Evolutionary conservation across 2,888 invertebrate genomes (phyloP), one percentile per base, ranked within the genome.

Genomic region (Agrochola circellaris): DNA sequence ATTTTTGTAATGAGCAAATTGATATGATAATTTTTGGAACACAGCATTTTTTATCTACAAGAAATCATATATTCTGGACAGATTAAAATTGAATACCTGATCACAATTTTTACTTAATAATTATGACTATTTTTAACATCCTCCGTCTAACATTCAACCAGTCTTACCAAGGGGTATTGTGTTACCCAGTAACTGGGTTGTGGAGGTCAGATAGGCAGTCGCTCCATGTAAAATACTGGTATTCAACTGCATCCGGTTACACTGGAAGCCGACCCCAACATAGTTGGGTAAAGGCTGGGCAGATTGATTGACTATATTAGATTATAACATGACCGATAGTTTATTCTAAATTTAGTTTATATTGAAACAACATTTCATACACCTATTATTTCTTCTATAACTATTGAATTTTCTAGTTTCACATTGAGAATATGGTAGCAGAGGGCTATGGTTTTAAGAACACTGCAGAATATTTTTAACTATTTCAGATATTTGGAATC

Each of bases 1-100:
- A 71, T 82, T 75, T 72, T 77, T 72, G 73, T 71, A 75, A 74
- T 84, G 76, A 81, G 69, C 74, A 83, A 71, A 42, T 82, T 66
- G 51, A 76, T 81, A 73, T 73, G 66, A 73, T 51, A 51, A 42
- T 73, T 78, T 71, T 78, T 77, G 54, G 80, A 74, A 71, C 51
- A 54, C 42, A 69, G 58, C 51, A 15, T 77, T 66, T 54, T 30
- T 20, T 64, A 38, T 66, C 60, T 20, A 82, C 30, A 30, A 5
- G 1, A 60, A 73, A 65, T 34, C 23, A 3, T 56, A 11, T 17
- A 17, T 8, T 20, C 26, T 48, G n/a, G 0, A 34, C 8, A 13
- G 38, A 79, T 42, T 20, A 11, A 2, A 23, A n/a, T 15, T 42
- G 11, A n/a, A 51, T 42, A 34, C 34, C 17, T 26, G 34, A 15